Base-by-base conservation (phyloP, 2,113 vertebrate species). In the Hyla sarda region DNA sequence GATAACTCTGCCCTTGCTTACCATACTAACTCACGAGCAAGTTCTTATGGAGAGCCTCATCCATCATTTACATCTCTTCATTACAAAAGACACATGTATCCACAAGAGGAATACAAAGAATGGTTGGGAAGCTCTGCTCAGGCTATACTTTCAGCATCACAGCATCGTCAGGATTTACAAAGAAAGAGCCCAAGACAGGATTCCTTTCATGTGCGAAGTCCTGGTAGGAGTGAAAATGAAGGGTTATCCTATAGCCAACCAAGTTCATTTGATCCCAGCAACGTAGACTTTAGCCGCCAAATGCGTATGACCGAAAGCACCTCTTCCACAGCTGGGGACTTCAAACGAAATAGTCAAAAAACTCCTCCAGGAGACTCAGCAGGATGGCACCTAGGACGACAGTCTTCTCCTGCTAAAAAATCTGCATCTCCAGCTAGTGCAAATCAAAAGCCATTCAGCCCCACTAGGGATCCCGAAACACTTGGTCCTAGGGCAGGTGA, bases 201-300 rank as follows among this genome's bases (percentile, higher is more conserved):
- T 65, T 93, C 93, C 83, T 95, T 94, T 88, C 88, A 94, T 14
- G 94, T 95, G 76, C 88, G 94, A 88, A 94, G 93, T 87, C 95
- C 93, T 30, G 90, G 94, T 88, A 95, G 95, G 88, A 95, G 94
- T n/a, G 94, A 95, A 86, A 95, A 94, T 79, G 95, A 95, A 37
- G 94, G 92, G 25, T 92, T 95, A 92, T 93, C 93, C 90, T 95
- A 95, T 45, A 91, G 92, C 86, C 95, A 95, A 2, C 91, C 93
- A 0, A 82, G 93, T 62, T 93, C 95, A 30, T 95, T 95, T 0
- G 93, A 94, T 78, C 37, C 93, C 72, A 89, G 90, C 10, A 88
- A 87, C 71, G 92, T 93, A 87, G 95, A 96, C 0, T 41, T 86
- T 21, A 93, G 91, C 1, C 92, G 94, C 62, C 95, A 94, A 0